These are phyloP conservation scores for Hoplodrina ambigua DNA, from an alignment of 2,888 invertebrate species.

Conservation along the genomic window DNA sequence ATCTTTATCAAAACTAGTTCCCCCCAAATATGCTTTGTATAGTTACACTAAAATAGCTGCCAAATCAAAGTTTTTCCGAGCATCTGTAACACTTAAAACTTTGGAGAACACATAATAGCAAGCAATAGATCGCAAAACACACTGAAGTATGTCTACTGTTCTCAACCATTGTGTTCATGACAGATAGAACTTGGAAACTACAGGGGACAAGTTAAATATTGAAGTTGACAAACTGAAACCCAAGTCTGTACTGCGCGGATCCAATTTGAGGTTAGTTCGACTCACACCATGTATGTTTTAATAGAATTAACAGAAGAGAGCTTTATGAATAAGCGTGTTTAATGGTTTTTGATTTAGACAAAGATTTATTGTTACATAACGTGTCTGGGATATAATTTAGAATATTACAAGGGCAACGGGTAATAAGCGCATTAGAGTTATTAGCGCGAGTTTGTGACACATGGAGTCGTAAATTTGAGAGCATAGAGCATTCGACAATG, in stretches of 20 bases:
- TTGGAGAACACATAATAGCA: slow-evolving; percentile 61
- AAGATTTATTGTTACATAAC: slow-evolving; percentile 58
- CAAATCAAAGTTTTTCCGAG: slow-evolving; percentile 59
- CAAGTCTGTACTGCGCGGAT: slow-evolving; percentile 71
- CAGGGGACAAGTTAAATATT: slow-evolving; percentile 83
- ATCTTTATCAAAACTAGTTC: slow-evolving; percentile 24
- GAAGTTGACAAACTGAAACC: slow-evolving; percentile 81
- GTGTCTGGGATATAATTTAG: slow-evolving; percentile 62
- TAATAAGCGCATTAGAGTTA: slow-evolving; percentile 72
- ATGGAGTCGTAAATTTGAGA: slow-evolving; percentile 31
- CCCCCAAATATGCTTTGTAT: slow-evolving; percentile 6
- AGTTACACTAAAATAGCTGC: slow-evolving; percentile 29
- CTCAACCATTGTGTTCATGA: slow-evolving; percentile 77
- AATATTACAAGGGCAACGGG: slow-evolving; percentile 56
- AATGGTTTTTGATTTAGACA: slow-evolving; percentile 50
- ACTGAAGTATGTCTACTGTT: slow-evolving; percentile 68
- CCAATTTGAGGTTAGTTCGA: slow-evolving; percentile 72
- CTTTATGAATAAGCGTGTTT: slow-evolving; percentile 41
- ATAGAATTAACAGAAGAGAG: slow-evolving; percentile 70
- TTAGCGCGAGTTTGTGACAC: slow-evolving; percentile 55
- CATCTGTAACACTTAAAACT: slow-evolving; percentile 64
- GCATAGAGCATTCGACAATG: slow-evolving; percentile 13
- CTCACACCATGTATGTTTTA: slow-evolving; percentile 67
- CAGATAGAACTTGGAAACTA: slow-evolving; percentile 77
- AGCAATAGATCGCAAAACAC: slow-evolving; percentile 69